Conservation (phyloP, 2,888 invertebrate species). For the Trisateles emortualis region DNA sequence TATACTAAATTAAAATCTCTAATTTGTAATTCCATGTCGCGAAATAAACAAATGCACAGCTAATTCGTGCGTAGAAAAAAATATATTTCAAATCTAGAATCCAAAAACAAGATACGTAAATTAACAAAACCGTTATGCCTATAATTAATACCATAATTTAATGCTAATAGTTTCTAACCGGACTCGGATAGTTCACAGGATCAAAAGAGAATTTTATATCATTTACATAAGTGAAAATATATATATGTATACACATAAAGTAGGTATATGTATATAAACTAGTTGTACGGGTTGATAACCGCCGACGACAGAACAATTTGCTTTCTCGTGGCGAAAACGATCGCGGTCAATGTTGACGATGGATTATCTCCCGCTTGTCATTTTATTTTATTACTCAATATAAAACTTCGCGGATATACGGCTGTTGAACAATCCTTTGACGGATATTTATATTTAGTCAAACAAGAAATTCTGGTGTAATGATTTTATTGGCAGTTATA, state of each 20-base stretch:
- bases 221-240: constrained; percentile 85
- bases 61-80: too few species aligned
- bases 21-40: too few species aligned
- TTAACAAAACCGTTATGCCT: constrained; percentile 7
- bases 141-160: constrained; percentile 16
- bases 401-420: neutral
- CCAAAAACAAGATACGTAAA: neutral
- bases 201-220: constrained; percentile 49
- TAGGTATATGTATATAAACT: constrained; percentile 62
- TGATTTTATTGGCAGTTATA: too few species aligned
- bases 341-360: constrained; percentile 40
- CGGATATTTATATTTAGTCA: too few species aligned
- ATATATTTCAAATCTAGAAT: too few species aligned
- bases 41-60: too few species aligned
- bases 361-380: constrained; percentile 25
- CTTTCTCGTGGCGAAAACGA: constrained; percentile 71
- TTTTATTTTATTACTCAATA: neutral
- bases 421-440: neutral
- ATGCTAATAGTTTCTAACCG: constrained; percentile 53
- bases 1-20: too few species aligned
- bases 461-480: too few species aligned
- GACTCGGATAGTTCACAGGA: constrained; percentile 68
- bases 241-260: constrained; percentile 70
- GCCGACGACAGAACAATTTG: constrained; percentile 53
- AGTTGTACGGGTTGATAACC: constrained; percentile 53